A percentile compares a stretch with the other conserved stretches of the same genome.
Evolutionary conservation across 2,888 invertebrate genomes (phyloP).

Genomic region (Antitype chi): DNA sequence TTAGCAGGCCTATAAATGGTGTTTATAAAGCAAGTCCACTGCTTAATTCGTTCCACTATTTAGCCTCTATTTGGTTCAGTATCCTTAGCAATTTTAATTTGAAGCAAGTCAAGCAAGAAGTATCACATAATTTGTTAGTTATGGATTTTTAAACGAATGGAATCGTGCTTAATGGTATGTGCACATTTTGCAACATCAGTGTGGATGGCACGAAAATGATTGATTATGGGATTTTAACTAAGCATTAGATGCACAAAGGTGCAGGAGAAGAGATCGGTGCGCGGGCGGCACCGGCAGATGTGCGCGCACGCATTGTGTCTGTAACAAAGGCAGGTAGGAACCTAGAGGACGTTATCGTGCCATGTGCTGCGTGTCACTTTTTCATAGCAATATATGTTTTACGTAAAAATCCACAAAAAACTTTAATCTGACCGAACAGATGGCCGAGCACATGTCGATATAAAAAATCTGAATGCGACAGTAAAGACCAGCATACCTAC

Average conservation of each 20-base stretch:
- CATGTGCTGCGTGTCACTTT: conserved; percentile 90
- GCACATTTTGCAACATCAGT: conserved; percentile 69
- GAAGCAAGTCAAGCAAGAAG: conserved; percentile 38
- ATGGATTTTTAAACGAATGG: background rate
- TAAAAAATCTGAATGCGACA: conserved; percentile 74
- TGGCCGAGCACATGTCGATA: conserved; percentile 85
- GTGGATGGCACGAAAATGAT: conserved; percentile 75
- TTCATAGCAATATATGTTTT: conserved; percentile 85
- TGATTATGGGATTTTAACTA: conserved; percentile 72
- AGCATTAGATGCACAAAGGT: conserved; percentile 72
- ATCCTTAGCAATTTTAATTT: conserved; percentile 40
- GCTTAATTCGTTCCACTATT: conserved; percentile 57
- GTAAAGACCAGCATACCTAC: conserved; percentile 59
- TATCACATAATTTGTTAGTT: conserved; percentile 8
- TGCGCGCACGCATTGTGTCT: conserved; percentile 84
- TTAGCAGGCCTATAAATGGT: conserved; percentile 67
- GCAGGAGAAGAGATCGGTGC: conserved; percentile 72
- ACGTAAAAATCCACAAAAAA: conserved; percentile 83
- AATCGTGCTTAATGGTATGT: conserved; percentile 42
- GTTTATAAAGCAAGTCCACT: conserved; percentile 49
- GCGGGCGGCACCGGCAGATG: conserved; percentile 88
- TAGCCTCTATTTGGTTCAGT: conserved; percentile 43
- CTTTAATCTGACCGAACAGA: conserved; percentile 88
- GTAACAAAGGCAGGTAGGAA: conserved; percentile 89
- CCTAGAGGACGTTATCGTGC: conserved; percentile 80